Evolutionary conservation across 2,888 invertebrate species (phyloP), one percentile per base, ranked within the genome.

Genomic region (Nemapogon koenigi): DNA sequence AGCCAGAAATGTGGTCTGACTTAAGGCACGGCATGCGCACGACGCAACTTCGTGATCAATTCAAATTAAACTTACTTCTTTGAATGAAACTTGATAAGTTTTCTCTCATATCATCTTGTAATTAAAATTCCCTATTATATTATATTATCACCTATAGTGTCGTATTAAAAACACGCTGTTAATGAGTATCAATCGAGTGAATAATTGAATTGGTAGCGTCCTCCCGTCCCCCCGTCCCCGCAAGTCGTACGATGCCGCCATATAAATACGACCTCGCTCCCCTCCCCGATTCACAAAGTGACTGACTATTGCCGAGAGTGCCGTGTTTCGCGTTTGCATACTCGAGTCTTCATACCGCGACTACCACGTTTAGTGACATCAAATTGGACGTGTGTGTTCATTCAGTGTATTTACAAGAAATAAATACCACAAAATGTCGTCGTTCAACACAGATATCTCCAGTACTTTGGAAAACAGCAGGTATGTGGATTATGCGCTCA

Each of bases 391-490:
- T 71, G 71, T 73, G 73, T 72, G n/a, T n/a, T n/a, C n/a, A n/a
- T n/a, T 75, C 69, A 73, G 76, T 78, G 76, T 69, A 73, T 75
- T 72, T 72, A 71, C 69, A 43, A 52, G 55, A 48, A 55, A 57
- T 71, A 72, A 73, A 75, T 72, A 73, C 62, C 70, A 70, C 72
- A 49, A 62, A 70, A 73, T 71, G 58, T 76, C 76, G 76, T 65
- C 76, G 66, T 76, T 73, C 68, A 73, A 76, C 62, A 75, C 72
- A 44, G 76, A 78, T 46, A 67, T 78, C 51, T 76, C 78, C 37
- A 62, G 65, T 36, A 78, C 69, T 55, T 61, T 81, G 75, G 80
- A 81, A 58, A 80, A 68, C 55, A 80, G 80, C 80, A 81, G 80
- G 80, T 81, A 73, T 51, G 65, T 47, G 57, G 46, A n/a, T n/a